Conservation (phyloP, 2,888 invertebrate genomes). For the Phyllotreta cruciferae region DNA sequence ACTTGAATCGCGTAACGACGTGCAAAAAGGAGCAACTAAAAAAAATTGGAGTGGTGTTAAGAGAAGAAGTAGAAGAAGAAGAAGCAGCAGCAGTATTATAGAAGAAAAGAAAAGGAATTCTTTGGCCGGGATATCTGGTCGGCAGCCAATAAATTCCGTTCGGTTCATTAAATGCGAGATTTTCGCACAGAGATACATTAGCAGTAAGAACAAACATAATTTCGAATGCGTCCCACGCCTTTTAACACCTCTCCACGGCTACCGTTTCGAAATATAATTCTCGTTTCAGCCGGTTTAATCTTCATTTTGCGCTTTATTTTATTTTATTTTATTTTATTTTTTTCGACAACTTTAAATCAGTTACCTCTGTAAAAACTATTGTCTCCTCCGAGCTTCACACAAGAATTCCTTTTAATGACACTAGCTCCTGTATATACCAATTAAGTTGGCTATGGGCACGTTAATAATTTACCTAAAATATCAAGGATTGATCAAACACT, state of each 20-base stretch:
- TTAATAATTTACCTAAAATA: no score
- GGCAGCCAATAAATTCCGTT: slow-evolving; percentile 50
- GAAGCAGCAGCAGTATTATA: not conserved
- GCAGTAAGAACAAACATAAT: slow-evolving; percentile 58
- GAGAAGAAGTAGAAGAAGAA: not conserved
- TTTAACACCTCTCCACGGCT: slow-evolving; percentile 55
- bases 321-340: slow-evolving; percentile 4
- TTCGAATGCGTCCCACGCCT: slow-evolving; percentile 54
- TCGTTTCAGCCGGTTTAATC: not conserved
- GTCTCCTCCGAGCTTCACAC: no score
- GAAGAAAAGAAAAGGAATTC: slow-evolving; percentile 8
- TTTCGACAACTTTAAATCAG: not conserved
- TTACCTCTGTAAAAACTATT: not conserved
- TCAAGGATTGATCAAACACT: no score
- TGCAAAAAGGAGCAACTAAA: no score
- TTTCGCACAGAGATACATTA: slow-evolving; percentile 58
- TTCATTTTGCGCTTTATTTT: slow-evolving; percentile 2
- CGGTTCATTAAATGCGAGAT: slow-evolving; percentile 58
- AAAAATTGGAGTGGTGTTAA: no score
- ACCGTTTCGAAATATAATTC: slow-evolving; percentile 43
- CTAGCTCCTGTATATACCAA: no score
- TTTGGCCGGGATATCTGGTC: slow-evolving; percentile 46
- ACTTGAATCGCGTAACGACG: no score
- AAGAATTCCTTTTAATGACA: no score
- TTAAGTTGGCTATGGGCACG: no score